phyloP scores from a whole-genome alignment of 2,797 vertebrate genomes.

The Lerista edwardsae region DNA sequence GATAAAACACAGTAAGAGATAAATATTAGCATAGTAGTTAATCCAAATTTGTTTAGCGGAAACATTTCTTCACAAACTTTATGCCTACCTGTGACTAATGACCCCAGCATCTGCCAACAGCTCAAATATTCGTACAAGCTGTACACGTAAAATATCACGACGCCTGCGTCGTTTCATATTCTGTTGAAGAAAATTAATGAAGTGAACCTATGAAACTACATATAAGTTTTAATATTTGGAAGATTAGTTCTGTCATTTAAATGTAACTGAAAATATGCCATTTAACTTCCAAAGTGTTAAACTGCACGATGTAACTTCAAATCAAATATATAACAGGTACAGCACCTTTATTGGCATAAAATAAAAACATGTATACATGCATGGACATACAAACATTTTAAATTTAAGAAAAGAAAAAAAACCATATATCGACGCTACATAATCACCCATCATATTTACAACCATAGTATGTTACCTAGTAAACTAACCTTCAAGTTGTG shows the following conservation, averaged over 20 bases:
- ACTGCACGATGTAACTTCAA: not conserved
- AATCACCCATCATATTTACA: too few relatives aligned
- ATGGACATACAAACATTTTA: too few relatives aligned
- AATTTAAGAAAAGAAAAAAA: too few relatives aligned
- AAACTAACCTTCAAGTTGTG: too few relatives aligned
- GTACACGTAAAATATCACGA: slow-evolving; percentile 97
- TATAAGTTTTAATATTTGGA: not conserved
- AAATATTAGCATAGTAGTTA: not conserved
- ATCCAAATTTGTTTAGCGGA: not conserved
- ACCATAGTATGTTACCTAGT: too few relatives aligned
- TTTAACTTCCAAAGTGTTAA: not conserved
- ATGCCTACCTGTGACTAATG: slow-evolving; percentile 93
- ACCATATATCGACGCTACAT: too few relatives aligned
- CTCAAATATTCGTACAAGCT: slow-evolving; percentile 99
- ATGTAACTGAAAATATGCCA: not conserved
- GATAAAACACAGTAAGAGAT: too few relatives aligned
- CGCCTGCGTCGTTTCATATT: slow-evolving; percentile 99
- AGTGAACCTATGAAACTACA: slow-evolving; percentile 22
- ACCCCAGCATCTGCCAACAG: slow-evolving; percentile 97
- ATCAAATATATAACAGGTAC: too few relatives aligned
- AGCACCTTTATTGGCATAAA: too few relatives aligned
- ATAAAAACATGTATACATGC: too few relatives aligned
- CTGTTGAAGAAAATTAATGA: slow-evolving; percentile 73
- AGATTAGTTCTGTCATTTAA: not conserved
- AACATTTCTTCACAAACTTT: not conserved